Base-by-base conservation (phyloP, 1,140 invertebrate genomes). In the Nebria ingens region DNA sequence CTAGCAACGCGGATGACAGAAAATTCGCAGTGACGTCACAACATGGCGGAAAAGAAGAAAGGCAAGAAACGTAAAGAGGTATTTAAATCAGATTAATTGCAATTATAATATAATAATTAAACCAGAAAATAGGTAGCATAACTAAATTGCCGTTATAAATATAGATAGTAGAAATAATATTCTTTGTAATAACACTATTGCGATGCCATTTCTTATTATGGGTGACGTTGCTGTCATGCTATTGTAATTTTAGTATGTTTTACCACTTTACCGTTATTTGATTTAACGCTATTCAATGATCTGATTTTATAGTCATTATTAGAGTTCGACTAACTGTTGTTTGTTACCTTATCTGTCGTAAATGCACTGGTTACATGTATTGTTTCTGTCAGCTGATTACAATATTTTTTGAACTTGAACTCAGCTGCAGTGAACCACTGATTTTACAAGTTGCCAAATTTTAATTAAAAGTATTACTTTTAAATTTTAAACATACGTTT, bases 11-110 rank as follows among this genome's bases (percentile, higher is more conserved):
- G n/a, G n/a, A n/a, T n/a, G n/a, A n/a, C n/a, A n/a, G n/a, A n/a
- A 45, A 45, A 45, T 45, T 45, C 17, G 29, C 40, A 21, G 68
- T 72, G 68, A 63, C 59, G 62, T 65, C 72, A 80, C 73, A 81
- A 75, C 67, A 87, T 87, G 84, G 84, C 83, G 71, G 85, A 87
- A 62, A 85, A 85, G 68, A 80, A 79, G 68, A 84, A 84, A 78
- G 80, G 76, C 64, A 81, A 80, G 71, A 86, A 84, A 63, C 82
- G 83, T 58, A 86, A 84, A 79, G 83, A 86, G 69, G 84, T 85
- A 76, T 77, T 74, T 72, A 45, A 45, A 12, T 45, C 15, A 17
- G 3, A 12, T 12, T 45, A 45, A 45, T 62, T 65, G 55, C 57
- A 11, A 45, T 45, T 12, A 45, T 45, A 45, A 45, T 34, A 34